Evolutionary conservation across 2,888 invertebrate species (phyloP), one percentile per base, ranked within the genome.

Genomic region (Platerodrilus igneus): DNA sequence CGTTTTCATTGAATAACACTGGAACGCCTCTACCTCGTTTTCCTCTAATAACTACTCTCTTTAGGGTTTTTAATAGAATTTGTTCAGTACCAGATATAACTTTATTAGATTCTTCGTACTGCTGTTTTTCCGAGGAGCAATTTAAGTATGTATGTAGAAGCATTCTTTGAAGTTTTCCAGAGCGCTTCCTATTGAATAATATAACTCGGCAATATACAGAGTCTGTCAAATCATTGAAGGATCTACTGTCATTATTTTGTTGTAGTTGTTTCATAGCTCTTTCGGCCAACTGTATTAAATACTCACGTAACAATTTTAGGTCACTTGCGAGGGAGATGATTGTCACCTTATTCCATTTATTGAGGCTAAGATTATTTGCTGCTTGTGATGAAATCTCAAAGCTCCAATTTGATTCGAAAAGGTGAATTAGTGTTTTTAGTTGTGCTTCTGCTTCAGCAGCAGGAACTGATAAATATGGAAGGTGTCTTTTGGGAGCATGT

Each of bases 301-400:
- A 45, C 19, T 44, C 34, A 27, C 30, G 44, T 9, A 47, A 33
- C 6, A 29, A 5, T 33, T 47, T 44, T n/a, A 47, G 11, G 19
- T 47, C 47, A 3, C 27, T 27, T 3, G 41, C 37, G 13, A 41
- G 17, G 20, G 47, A 44, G 6, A 45, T 20, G 7, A 47, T 20
- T 13, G 39, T 36, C 4, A 45, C 13, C 32, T 47, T 45, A 14
- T 45, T 47, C 44, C 37, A 45, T 22, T 37, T 48, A 8, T 48
- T 37, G 5, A 43, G 10, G 18, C 34, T 39, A 6, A 46, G 22
- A 29, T 40, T 28, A 17, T 26, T 35, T 2, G 41, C 31, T 4
- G 40, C 40, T 25, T 43, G 30, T 8, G 13, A 22, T 6, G 41
- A 47, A 20, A 50, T 29, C 7, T 50, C 50, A 45, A 17, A 47